These are phyloP conservation scores for Pampusana beccarii DNA, from an alignment of 2,113 vertebrate genomes.

Conservation along the genomic window DNA sequence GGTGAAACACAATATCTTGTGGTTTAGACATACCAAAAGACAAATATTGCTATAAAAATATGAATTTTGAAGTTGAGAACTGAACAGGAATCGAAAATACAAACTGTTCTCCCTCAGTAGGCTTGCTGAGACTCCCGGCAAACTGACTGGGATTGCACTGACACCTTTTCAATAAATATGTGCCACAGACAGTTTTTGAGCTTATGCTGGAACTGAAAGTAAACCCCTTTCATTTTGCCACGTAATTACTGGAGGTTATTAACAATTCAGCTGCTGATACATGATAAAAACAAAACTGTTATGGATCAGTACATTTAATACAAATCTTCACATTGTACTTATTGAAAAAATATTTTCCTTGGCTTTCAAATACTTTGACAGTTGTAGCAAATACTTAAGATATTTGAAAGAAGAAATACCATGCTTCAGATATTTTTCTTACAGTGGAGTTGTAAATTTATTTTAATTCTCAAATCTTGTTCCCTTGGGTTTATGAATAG, in stretches of 20 bases:
- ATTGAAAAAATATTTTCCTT: not conserved
- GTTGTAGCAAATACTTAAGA: not conserved
- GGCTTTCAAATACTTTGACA: not conserved
- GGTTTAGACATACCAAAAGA: not conserved
- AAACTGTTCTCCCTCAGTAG: not conserved
- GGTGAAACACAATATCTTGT: not conserved
- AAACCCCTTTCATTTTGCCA: not conserved
- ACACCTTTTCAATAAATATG: not conserved
- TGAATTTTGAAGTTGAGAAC: not conserved
- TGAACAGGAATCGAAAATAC: not conserved
- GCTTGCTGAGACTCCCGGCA: not conserved
- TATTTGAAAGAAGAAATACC: not conserved
- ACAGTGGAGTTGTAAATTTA: not conserved
- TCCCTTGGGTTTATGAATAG: not conserved
- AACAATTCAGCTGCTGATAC: not conserved
- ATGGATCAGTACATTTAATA: not conserved
- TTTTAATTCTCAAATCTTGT: not conserved
- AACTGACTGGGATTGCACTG: not conserved
- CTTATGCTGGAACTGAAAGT: not conserved
- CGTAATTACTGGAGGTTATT: not conserved
- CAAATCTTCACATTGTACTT: not conserved
- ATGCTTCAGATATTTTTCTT: not conserved
- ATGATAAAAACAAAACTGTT: not conserved
- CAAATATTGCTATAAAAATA: not conserved
- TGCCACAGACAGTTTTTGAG: not conserved